phyloP scores from a whole-genome alignment of 64 coral and sea anemone species.

The Dendrophyllia cribrosa region DNA sequence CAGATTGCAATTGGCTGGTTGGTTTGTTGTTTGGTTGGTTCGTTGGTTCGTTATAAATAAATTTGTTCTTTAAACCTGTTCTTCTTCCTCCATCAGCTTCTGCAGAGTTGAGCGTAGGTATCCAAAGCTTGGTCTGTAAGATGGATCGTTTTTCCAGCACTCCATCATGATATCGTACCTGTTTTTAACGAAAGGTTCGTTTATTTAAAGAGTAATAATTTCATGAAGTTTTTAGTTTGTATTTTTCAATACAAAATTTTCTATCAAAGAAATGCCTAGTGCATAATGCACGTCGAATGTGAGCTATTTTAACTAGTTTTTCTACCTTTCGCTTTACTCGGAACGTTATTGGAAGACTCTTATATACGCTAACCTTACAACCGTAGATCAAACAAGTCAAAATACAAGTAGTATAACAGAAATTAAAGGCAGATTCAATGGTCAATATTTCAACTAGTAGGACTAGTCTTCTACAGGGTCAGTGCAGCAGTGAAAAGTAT shows the following conservation, averaged over 20 bases:
- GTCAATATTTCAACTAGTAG: too few relatives aligned
- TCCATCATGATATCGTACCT: slow-evolving; percentile 45
- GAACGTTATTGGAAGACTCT: too few relatives aligned
- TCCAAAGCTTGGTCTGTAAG: slow-evolving; percentile 20
- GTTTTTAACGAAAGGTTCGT: neutral
- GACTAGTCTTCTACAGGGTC: too few relatives aligned
- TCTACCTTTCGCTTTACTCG: too few relatives aligned
- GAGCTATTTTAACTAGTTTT: neutral
- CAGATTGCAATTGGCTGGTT: too few relatives aligned
- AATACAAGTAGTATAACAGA: too few relatives aligned
- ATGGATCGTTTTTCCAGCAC: slow-evolving; percentile 37
- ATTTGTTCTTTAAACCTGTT: neutral
- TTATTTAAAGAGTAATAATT: neutral
- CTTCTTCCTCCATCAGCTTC: slow-evolving; percentile 27
- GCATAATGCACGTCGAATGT: neutral
- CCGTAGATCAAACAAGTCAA: too few relatives aligned
- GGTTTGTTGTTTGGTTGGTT: too few relatives aligned
- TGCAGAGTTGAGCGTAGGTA: neutral
- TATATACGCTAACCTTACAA: too few relatives aligned
- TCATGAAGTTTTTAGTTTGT: neutral
- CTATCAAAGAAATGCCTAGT: neutral
- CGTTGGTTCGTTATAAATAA: neutral
- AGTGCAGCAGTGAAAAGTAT: too few relatives aligned
- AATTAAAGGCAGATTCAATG: too few relatives aligned
- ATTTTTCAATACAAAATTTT: too few relatives aligned